Percentiles rank a stretch among this genome's conserved stretches.
These are phyloP conservation scores for Drosophila obscura DNA, from an alignment of 1,140 invertebrate genomes.

Conservation along the genomic window DNA sequence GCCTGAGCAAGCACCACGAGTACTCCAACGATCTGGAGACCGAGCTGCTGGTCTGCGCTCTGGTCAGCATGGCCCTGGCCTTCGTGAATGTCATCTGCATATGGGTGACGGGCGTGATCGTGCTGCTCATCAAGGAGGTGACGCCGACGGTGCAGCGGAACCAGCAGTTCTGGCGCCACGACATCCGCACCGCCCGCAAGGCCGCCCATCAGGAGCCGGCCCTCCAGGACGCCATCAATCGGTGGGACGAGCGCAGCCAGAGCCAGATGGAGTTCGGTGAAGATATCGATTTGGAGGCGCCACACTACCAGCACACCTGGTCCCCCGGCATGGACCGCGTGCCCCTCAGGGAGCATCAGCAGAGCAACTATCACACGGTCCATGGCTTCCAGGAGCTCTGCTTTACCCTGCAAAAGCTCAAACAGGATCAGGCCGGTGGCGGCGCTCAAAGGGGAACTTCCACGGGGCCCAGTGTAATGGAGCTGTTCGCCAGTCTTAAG, in stretches of 20 bases:
- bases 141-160: slow-evolving; percentile 84
- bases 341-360: not conserved
- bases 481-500: slow-evolving; percentile 27
- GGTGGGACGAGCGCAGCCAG: slow-evolving; percentile 32
- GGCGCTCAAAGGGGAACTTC: not conserved
- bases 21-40: slow-evolving; percentile 85
- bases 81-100: slow-evolving; percentile 90
- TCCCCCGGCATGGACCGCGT: slow-evolving; percentile 26
- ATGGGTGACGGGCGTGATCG: slow-evolving; percentile 87
- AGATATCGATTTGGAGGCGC: slow-evolving; percentile 3
- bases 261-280: slow-evolving; percentile 13
- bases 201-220: slow-evolving; percentile 55
- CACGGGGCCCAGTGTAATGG: slow-evolving; percentile 32
- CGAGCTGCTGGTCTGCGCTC: slow-evolving; percentile 87
- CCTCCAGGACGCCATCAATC: slow-evolving; percentile 63
- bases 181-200: slow-evolving; percentile 86
- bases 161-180: slow-evolving; percentile 87
- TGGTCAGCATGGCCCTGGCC: slow-evolving; percentile 88
- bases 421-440: not conserved
- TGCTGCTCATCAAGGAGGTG: slow-evolving; percentile 91
- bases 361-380: slow-evolving; percentile 59
- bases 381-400: slow-evolving; percentile 69
- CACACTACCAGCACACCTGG: slow-evolving; percentile 51
- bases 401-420: slow-evolving; percentile 58
- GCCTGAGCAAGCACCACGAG: slow-evolving; percentile 66